Percentiles rank a stretch among this genome's conserved stretches.
These are phyloP conservation scores for Dioctria rufipes DNA, from an alignment of 2,888 invertebrate species.

Conservation along the genomic window DNA sequence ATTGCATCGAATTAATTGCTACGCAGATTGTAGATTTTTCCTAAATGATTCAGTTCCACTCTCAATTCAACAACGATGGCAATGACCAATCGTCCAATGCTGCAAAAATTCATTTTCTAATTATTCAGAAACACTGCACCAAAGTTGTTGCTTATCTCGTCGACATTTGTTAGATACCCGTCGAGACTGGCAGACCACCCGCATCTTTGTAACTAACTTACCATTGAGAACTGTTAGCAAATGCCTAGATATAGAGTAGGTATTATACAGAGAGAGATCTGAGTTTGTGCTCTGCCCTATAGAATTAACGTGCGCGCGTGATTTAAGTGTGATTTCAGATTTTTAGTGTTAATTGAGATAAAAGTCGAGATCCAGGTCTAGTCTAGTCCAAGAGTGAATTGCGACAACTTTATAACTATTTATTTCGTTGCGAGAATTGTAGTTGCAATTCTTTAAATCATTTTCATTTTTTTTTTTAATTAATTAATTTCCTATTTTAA, in stretches of 20 bases:
- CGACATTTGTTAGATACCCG: conserved; percentile 57
- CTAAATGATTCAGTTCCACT: too few relatives aligned
- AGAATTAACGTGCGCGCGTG: conserved; percentile 32
- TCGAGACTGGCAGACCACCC: conserved; percentile 57
- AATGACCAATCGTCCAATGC: not conserved
- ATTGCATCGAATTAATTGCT: too few relatives aligned
- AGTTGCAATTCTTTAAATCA: too few relatives aligned
- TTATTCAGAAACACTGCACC: conserved; percentile 47
- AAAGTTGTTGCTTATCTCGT: conserved; percentile 55
- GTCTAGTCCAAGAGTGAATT: not conserved
- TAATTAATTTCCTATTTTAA: too few relatives aligned
- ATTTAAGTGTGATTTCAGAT: conserved; percentile 50
- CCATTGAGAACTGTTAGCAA: not conserved
- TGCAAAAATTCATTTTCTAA: conserved; percentile 29
- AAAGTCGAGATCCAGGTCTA: conserved; percentile 1
- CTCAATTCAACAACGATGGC: not conserved
- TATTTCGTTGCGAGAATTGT: too few relatives aligned
- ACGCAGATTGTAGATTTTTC: too few relatives aligned
- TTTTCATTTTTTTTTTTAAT: too few relatives aligned
- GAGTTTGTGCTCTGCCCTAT: conserved; percentile 52
- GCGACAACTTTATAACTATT: conserved; percentile 43
- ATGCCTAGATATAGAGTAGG: too few relatives aligned
- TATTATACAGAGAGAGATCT: not conserved
- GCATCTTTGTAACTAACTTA: conserved; percentile 53
- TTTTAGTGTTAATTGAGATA: conserved; percentile 51